phyloP scores from a whole-genome alignment of 2,113 vertebrate genomes.

The Gopherus evgoodei region DNA sequence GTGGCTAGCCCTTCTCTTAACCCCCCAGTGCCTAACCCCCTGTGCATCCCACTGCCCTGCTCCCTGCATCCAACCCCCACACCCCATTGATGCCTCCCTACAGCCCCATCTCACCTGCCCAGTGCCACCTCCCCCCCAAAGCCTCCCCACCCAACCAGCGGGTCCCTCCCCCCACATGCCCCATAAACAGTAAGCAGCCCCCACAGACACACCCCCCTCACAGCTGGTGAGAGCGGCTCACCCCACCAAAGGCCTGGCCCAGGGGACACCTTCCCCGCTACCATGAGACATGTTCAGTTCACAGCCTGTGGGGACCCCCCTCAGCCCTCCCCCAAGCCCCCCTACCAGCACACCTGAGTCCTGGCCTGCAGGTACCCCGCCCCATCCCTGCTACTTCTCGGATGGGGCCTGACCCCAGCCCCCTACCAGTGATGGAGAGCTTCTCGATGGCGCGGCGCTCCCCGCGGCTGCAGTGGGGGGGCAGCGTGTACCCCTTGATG shows the following conservation, averaged over 20 bases:
- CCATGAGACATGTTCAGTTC: too few species aligned
- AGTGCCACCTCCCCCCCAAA: not conserved
- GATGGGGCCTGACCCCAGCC: too few species aligned
- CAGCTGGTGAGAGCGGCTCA: too few species aligned
- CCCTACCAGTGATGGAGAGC: constrained; percentile 87
- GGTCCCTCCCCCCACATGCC: not conserved
- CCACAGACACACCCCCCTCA: too few species aligned
- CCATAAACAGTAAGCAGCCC: too few species aligned
- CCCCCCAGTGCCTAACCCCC: not conserved
- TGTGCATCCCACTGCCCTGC: too few species aligned
- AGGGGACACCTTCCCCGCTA: too few species aligned
- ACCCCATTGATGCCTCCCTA: not conserved
- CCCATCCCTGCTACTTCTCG: not conserved
- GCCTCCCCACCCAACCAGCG: too few species aligned
- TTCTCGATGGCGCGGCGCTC: constrained; percentile 91
- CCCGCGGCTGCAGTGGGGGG: constrained; percentile 93
- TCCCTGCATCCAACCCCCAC: not conserved
- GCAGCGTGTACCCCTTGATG: constrained; percentile 94
- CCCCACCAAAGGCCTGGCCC: too few species aligned
- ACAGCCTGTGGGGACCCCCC: not conserved
- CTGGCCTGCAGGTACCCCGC: too few species aligned
- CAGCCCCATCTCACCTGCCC: not conserved
- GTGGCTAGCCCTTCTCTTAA: not conserved
- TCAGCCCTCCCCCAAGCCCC: too few species aligned
- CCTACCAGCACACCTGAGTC: not conserved